These are phyloP conservation scores for Chaetodon auriga DNA, from an alignment of 2,113 vertebrate species.

Conservation along the genomic window DNA sequence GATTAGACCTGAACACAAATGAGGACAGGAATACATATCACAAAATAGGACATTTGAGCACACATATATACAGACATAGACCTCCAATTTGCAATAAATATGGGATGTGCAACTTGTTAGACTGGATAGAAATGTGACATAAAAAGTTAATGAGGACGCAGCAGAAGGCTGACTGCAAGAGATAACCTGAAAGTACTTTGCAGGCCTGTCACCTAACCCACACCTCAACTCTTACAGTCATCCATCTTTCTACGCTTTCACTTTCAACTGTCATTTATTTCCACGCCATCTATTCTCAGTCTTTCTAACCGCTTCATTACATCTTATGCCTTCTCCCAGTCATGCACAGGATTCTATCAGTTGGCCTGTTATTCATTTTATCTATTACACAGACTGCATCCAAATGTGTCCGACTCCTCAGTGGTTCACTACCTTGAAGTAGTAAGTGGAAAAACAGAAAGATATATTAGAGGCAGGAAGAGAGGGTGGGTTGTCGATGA, in stretches of 20 bases:
- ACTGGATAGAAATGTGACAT: slow-evolving; percentile 45
- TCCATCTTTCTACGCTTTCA: slow-evolving; percentile 25
- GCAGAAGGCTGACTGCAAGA: slow-evolving; percentile 29
- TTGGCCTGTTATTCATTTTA: slow-evolving; percentile 8
- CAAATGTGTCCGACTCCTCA: slow-evolving; percentile 13
- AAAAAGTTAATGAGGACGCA: slow-evolving; percentile 59
- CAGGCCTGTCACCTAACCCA: slow-evolving; percentile 27
- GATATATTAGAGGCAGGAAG: slow-evolving; percentile 28
- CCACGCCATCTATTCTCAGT: background rate
- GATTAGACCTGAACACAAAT: slow-evolving; percentile 32
- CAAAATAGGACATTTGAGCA: slow-evolving; percentile 65
- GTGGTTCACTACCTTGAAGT: background rate
- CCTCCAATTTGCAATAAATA: slow-evolving; percentile 62
- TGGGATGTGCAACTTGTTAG: slow-evolving; percentile 47
- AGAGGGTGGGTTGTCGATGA: slow-evolving; percentile 9
- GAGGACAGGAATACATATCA: slow-evolving; percentile 47
- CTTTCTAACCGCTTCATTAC: background rate
- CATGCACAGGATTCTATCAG: slow-evolving; percentile 3
- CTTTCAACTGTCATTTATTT: slow-evolving; percentile 13
- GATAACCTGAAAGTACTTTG: slow-evolving; percentile 24
- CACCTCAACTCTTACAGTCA: slow-evolving; percentile 27
- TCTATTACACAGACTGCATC: slow-evolving; percentile 7
- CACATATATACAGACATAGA: slow-evolving; percentile 77
- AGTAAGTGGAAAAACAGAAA: slow-evolving; percentile 19
- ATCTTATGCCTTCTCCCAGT: background rate